These are phyloP conservation scores for Rafetus swinhoei DNA, from an alignment of 2,113 vertebrate genomes.

Conservation along the genomic window DNA sequence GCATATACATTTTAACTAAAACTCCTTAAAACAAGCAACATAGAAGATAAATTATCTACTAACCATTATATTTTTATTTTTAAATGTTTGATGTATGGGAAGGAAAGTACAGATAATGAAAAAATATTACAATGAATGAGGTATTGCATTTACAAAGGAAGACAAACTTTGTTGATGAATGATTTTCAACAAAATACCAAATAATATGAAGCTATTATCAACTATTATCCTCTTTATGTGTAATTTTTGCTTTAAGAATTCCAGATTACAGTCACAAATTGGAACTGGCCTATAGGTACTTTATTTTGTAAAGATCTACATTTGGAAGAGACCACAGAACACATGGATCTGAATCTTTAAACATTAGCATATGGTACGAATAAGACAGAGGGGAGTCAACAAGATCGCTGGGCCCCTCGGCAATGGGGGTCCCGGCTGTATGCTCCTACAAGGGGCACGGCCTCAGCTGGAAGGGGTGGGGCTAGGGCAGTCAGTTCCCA, in stretches of 20 bases:
- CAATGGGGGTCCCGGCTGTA: too few relatives aligned
- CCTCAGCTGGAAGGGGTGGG: too few relatives aligned
- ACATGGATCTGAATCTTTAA: conserved; percentile 34
- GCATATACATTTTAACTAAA: background rate
- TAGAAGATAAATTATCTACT: background rate
- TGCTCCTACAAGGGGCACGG: too few relatives aligned
- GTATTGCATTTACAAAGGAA: background rate
- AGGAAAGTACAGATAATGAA: background rate
- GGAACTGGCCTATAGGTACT: conserved; percentile 59
- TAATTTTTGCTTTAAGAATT: conserved; percentile 37
- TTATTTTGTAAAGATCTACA: conserved; percentile 63
- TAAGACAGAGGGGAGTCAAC: conserved; percentile 6
- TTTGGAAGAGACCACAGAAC: conserved; percentile 64
- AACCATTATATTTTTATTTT: background rate
- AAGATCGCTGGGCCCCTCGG: too few relatives aligned
- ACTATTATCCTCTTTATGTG: background rate
- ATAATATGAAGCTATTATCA: background rate
- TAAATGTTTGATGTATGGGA: background rate
- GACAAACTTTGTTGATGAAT: background rate
- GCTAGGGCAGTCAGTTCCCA: too few relatives aligned
- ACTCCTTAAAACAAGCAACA: background rate
- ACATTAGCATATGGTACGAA: conserved; percentile 62
- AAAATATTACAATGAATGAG: background rate
- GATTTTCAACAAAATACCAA: background rate
- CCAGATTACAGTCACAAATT: conserved; percentile 60